Evolutionary conservation across 2,797 vertebrate species (phyloP), one percentile per base, ranked within the genome.

Genomic region (Fringilla coelebs): DNA sequence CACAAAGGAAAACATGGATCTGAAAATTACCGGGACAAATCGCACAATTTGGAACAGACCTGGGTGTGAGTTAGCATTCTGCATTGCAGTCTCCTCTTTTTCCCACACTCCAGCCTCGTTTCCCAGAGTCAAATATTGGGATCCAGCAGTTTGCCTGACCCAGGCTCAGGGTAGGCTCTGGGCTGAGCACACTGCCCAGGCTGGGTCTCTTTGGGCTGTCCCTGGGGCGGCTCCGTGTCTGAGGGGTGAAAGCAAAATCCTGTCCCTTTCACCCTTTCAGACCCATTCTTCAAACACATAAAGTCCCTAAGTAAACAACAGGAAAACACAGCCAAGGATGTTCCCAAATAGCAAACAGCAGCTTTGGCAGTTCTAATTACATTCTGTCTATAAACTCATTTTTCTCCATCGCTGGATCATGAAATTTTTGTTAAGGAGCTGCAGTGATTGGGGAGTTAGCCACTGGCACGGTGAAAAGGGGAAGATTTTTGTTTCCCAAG

Each of bases 181-280:
- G 25, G 43, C 29, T 61, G 54, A 78, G 22, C 7, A 10, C 14
- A 9, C 7, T 21, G 32, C 36, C 74, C 15, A 32, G 41, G 8
- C 7, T 0, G 0, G 29, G 29, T 67, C 17, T 45, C 49, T 1
- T 0, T 0, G 0, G 17, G n/a, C 12, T 84, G 16, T 36, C 40
- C 32, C 12, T 32, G 18, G n/a, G 3, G 4, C 55, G 25, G 13
- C 9, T 76, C 2, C 3, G 3, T 7, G 15, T 22, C 31, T 60
- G 48, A 51, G 78, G 40, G 7, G 3, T 32, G 43, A 55, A 31
- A 65, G 21, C 22, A 84, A 52, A 85, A 60, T 24, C 17, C 16
- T 68, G 7, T 20, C 6, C 46, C 7, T 86, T 62, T 75, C 52
- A n/a, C 7, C 6, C 40, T 70, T 79, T 38, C 63, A 86, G 29